Evolutionary conservation across 2,888 invertebrate genomes (phyloP).

Genomic region (Uropetala carovei): DNA sequence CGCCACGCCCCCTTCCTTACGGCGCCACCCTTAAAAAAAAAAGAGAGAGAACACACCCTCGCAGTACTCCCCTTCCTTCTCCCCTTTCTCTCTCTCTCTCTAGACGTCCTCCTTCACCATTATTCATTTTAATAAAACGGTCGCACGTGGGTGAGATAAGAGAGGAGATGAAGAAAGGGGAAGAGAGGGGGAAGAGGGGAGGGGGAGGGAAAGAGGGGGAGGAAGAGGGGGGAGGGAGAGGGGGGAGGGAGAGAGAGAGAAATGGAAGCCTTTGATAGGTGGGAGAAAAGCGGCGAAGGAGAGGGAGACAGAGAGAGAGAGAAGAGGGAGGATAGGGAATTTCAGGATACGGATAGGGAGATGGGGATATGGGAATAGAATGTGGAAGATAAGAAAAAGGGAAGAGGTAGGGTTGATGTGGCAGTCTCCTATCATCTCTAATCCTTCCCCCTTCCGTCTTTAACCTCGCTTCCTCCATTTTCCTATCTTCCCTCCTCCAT

Average conservation of each 20-base stretch:
- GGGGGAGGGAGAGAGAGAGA: background rate
- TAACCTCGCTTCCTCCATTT: too few relatives aligned
- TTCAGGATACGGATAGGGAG: background rate
- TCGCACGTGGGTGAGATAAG: slow-evolving; percentile 55
- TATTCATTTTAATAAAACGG: slow-evolving; percentile 66
- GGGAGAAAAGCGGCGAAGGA: background rate
- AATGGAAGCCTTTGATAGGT: background rate
- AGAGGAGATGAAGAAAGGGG: background rate
- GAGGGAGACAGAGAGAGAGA: background rate
- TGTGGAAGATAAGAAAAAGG: background rate
- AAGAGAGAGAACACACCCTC: slow-evolving; percentile 1
- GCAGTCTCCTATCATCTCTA: background rate
- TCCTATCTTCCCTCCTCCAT: too few relatives aligned
- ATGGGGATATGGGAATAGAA: background rate
- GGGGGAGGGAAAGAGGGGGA: background rate
- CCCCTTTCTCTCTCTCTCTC: background rate
- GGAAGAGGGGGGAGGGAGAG: background rate
- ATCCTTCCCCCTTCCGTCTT: background rate
- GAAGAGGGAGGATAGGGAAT: background rate
- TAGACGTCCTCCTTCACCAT: slow-evolving; percentile 51
- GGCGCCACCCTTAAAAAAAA: slow-evolving; percentile 11
- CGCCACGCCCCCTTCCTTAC: background rate
- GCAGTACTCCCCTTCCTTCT: background rate
- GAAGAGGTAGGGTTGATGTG: background rate
- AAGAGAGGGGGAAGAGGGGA: background rate